These are phyloP conservation scores for Gymnorhina tibicen DNA, from an alignment of 2,113 vertebrate species.

Conservation along the genomic window DNA sequence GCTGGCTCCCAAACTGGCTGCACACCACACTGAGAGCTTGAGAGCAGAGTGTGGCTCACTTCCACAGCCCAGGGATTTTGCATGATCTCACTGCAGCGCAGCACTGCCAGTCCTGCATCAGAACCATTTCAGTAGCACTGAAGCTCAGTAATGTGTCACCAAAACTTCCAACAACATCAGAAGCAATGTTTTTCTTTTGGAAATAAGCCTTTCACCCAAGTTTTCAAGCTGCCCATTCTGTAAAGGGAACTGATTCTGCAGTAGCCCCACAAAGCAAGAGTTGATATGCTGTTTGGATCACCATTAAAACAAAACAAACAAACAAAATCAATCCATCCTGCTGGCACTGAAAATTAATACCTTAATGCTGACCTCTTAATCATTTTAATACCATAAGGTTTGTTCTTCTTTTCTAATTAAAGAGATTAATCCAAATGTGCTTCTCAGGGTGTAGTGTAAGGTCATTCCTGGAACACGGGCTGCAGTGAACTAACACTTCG, in stretches of 20 bases:
- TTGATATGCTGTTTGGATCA: neutral
- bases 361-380: conserved; percentile 45
- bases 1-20: neutral
- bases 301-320: neutral
- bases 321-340: neutral
- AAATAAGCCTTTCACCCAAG: neutral
- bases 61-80: neutral
- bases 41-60: neutral
- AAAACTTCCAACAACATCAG: neutral
- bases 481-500: neutral
- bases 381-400: conserved; percentile 36
- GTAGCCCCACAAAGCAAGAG: neutral
- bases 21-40: neutral
- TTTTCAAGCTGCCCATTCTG: neutral
- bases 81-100: neutral
- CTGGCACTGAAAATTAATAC: conserved; percentile 26
- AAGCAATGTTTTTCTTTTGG: neutral
- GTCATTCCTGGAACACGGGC: neutral
- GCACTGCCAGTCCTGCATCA: neutral
- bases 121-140: neutral
- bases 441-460: neutral
- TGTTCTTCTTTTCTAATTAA: conserved; percentile 31
- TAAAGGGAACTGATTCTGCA: neutral
- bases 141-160: neutral
- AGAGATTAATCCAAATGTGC: conserved; percentile 11